Conservation (phyloP, 2,113 vertebrate species). For the Protobothrops mucrosquamatus region DNA sequence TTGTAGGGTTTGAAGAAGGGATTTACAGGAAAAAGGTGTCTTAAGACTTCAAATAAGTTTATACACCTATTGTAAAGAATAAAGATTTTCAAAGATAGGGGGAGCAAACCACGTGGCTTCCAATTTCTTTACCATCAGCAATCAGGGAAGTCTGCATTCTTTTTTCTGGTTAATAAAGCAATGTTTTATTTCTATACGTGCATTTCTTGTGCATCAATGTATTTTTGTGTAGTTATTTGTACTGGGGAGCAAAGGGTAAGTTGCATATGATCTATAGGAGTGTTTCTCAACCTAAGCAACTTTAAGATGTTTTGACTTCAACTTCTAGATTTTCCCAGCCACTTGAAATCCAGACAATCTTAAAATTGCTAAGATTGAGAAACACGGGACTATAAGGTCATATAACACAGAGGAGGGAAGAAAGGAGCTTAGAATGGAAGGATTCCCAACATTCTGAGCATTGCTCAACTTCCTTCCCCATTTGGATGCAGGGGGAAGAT, state of each 20-base stretch:
- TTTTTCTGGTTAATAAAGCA: neutral
- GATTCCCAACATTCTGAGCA: neutral
- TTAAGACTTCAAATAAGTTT: neutral
- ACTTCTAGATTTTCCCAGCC: neutral
- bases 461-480: neutral
- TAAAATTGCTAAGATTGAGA: neutral
- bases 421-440: neutral
- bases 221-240: neutral
- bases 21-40: neutral
- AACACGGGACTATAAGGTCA: neutral
- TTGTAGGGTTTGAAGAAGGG: neutral
- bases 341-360: neutral
- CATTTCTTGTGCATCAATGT: neutral
- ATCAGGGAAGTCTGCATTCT: neutral
- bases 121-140: neutral
- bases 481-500: neutral
- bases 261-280: neutral
- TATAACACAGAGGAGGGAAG: neutral
- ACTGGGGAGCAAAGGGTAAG: neutral
- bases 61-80: neutral
- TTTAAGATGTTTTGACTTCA: neutral
- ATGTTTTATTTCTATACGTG: neutral
- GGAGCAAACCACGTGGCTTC: neutral
- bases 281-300: neutral
- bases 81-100: neutral